Percentiles rank a stretch among this genome's conserved stretches.
These are phyloP conservation scores for Myotis findleyi DNA, from an alignment of 2,797 vertebrate species.

Conservation along the genomic window DNA sequence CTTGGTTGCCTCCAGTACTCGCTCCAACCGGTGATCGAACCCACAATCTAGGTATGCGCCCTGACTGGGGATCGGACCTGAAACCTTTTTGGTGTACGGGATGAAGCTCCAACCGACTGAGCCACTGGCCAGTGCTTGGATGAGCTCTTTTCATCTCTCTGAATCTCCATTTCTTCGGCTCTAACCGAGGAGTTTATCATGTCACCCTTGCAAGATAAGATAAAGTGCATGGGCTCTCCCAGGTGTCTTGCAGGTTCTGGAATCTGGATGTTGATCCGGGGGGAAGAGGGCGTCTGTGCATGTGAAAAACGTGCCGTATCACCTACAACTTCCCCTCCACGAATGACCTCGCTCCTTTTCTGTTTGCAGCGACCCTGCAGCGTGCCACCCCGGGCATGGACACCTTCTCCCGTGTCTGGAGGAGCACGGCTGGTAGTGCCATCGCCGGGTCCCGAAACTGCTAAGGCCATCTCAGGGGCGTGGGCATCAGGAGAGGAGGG, in stretches of 20 bases:
- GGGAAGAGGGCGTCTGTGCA: accelerated
- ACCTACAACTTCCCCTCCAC: not conserved
- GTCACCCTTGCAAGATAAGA: not conserved
- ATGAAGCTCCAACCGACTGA: not conserved
- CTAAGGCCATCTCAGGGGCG: conserved; percentile 59
- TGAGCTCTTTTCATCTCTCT: not conserved
- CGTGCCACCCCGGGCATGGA: conserved; percentile 91
- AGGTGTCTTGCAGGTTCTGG: not conserved
- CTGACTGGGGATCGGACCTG: not conserved
- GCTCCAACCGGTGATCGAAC: not conserved
- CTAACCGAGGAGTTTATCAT: not conserved
- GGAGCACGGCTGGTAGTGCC: conserved; percentile 86
- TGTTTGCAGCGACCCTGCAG: conserved; percentile 83
- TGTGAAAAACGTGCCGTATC: accelerated
- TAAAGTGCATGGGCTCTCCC: accelerated
- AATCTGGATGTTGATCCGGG: accelerated
- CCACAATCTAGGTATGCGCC: not conserved
- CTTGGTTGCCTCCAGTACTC: not conserved
- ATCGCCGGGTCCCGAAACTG: conserved; percentile 53
- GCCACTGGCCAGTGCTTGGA: not conserved
- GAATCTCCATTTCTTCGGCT: not conserved
- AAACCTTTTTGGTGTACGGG: not conserved
- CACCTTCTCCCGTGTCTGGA: conserved; percentile 84
- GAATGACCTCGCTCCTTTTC: not conserved
- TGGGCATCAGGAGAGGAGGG: conserved; percentile 32